Base-by-base conservation (phyloP, 1,140 invertebrate genomes). In the Diachasma alloeum region DNA sequence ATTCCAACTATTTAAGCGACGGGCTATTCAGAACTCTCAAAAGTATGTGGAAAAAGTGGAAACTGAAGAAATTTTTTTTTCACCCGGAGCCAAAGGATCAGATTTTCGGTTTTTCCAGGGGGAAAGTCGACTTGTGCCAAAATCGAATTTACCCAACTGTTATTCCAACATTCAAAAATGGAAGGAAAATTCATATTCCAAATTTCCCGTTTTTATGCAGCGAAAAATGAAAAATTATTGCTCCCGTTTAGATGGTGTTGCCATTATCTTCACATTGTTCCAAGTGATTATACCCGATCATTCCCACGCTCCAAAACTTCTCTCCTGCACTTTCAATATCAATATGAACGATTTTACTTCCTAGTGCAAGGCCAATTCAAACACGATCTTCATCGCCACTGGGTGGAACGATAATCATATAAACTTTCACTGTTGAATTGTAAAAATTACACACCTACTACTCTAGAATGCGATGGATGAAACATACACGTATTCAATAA, bases 361-460 rank as follows among this genome's bases (percentile, higher is more conserved):
- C 69, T 72, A 24, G 39, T 53, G 69, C 44, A 72, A 72, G 44
- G 44, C 69, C 69, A 72, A 72, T 72, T 72, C 42, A 48, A 53
- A 46, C 36, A 72, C 44, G 39, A 53, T 72, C 19, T 44, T 44
- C 69, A 72, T 31, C 44, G 69, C 17, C 67, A 72, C 44, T 53
- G 44, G 69, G 24, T 48, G 44, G 44, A 72, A 72, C 44, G 44
- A 53, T 72, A 72, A 48, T 42, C 44, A 24, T 24, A 72, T 24
- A 31, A 72, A 63, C 69, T 72, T 72, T 72, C 69, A 72, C 69
- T 48, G 39, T 24, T 44, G 69, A 46, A 72, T 48, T n/a, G 24
- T 72, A 72, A 72, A 72, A 72, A 48, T 72, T 72, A 24, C 69
- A 72, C 69, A 63, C 59, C 39, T 46, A 72, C 67, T 69, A 69